A percentile compares a stretch with the other conserved stretches of the same genome.
phyloP scores from a whole-genome alignment of 2,888 invertebrate genomes.

The Drosophila neutralis region DNA sequence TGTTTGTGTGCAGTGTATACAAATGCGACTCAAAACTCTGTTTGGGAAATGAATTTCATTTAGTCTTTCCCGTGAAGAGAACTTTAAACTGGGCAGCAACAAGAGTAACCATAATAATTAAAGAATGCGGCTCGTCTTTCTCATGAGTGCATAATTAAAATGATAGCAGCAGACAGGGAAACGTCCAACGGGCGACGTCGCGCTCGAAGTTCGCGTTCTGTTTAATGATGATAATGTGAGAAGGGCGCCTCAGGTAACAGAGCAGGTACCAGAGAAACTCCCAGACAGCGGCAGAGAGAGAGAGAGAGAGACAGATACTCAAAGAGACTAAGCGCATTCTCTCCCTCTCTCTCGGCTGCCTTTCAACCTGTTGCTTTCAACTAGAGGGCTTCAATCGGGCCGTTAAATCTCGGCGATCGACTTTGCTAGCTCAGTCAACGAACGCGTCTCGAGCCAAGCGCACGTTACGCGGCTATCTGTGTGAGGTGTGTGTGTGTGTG shows the following conservation, averaged over 20 bases:
- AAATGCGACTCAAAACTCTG: conserved; percentile 42
- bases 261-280: conserved; percentile 15
- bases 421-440: conserved; percentile 72
- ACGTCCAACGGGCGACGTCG: conserved; percentile 52
- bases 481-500: conserved; percentile 15
- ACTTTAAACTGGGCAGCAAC: conserved; percentile 36
- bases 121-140: conserved; percentile 63
- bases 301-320: not conserved
- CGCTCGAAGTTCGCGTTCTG: conserved; percentile 60
- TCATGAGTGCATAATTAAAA: conserved; percentile 71
- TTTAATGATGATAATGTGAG: conserved; percentile 75
- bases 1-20: conserved; percentile 33
- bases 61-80: conserved; percentile 56
- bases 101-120: conserved; percentile 28
- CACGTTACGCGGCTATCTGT: conserved; percentile 50
- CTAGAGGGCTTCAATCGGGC: conserved; percentile 55
- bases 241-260: conserved; percentile 74
- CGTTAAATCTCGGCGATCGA: conserved; percentile 68
- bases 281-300: conserved; percentile 11
- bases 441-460: conserved; percentile 75
- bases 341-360: not conserved
- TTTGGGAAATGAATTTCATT: conserved; percentile 50
- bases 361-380: conserved; percentile 51
- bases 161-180: conserved; percentile 60
- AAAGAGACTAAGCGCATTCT: conserved; percentile 6